Base-by-base conservation (phyloP, 2,797 vertebrate species). In the Myotis myotis region DNA sequence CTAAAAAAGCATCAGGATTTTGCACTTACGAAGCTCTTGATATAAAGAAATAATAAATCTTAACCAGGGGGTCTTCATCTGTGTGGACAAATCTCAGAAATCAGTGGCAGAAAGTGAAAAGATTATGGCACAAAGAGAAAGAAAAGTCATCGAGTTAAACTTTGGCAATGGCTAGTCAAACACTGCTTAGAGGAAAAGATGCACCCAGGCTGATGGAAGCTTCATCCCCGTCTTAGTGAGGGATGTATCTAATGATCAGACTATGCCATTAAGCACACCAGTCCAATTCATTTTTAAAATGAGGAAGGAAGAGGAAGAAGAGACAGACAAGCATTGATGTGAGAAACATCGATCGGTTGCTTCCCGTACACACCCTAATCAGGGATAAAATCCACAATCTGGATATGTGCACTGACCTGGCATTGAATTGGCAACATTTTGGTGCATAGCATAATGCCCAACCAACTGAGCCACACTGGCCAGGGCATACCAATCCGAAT, bases 21-120 rank as follows among this genome's bases (percentile, higher is more conserved):
- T 94, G 55, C 30, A 79, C 72, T 93, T 94, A 23, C 1, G 62
- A 94, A 87, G 68, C 76, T 93, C 62, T 93, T 89, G 71, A 81
- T 62, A 89, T 6, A 91, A 95, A 95, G 55, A 94, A 92, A 94
- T 30, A 92, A 94, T 30, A 95, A 70, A 49, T 91, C 36, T 9
- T 87, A 44, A 74, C 60, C 30, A 47, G 41, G 49, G n/a, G 25
- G 23, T 78, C 70, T 94, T 95, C 41, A 49, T 92, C 47, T 88
- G 38, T 38, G 5, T 75, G 38, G 28, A 22, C 25, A 87, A 68
- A 82, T 16, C 62, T 94, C 68, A 95, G 44, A 92, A 95, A 85
- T 60, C 55, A 64, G 5, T 80, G 49, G 33, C 60, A 23, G 11
- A 33, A 70, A 64, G 11, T 30, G 57, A 75, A 95, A 92, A 85